A percentile compares a stretch with the other conserved stretches of the same genome.
Conservation (phyloP, 2,888 invertebrate genomes). For the Lamproptera curius region DNA sequence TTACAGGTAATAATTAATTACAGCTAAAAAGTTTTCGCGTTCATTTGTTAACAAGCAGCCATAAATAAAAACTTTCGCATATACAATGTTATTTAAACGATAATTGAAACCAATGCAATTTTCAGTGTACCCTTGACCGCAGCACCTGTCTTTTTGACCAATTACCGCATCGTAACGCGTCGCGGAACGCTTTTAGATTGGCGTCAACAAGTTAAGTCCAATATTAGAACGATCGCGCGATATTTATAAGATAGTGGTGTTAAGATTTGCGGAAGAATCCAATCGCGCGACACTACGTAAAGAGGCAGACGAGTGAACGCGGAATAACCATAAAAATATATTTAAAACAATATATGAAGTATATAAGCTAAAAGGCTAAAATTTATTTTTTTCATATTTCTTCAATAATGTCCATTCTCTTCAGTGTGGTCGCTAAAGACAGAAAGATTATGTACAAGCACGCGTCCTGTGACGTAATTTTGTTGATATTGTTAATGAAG, state of each 20-base stretch:
- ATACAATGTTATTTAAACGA: too few relatives aligned
- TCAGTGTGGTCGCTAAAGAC: constrained; percentile 90
- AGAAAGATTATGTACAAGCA: constrained; percentile 88
- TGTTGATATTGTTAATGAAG: constrained; percentile 92
- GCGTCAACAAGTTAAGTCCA: constrained; percentile 37
- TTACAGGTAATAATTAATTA: too few relatives aligned
- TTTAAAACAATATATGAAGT: too few relatives aligned
- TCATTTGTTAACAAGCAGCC: too few relatives aligned
- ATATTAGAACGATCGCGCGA: constrained; percentile 47
- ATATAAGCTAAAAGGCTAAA: neutral
- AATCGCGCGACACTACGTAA: constrained; percentile 16
- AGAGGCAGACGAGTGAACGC: neutral
- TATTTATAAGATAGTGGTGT: constrained; percentile 40
- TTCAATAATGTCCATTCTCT: constrained; percentile 94
- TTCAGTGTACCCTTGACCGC: constrained; percentile 36
- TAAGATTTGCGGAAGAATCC: constrained; percentile 34
- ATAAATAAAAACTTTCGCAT: too few relatives aligned
- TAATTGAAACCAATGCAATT: too few relatives aligned
- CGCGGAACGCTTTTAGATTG: constrained; percentile 42
- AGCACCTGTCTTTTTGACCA: constrained; percentile 47
- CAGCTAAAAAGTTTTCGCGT: too few relatives aligned
- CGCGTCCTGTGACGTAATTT: constrained; percentile 96
- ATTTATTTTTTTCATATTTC: constrained; percentile 3
- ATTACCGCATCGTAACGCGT: constrained; percentile 50
- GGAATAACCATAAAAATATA: too few relatives aligned